A percentile compares a stretch with the other conserved stretches of the same genome.
phyloP scores from a whole-genome alignment of 1,140 invertebrate species.

The Scaptomyza montana region DNA sequence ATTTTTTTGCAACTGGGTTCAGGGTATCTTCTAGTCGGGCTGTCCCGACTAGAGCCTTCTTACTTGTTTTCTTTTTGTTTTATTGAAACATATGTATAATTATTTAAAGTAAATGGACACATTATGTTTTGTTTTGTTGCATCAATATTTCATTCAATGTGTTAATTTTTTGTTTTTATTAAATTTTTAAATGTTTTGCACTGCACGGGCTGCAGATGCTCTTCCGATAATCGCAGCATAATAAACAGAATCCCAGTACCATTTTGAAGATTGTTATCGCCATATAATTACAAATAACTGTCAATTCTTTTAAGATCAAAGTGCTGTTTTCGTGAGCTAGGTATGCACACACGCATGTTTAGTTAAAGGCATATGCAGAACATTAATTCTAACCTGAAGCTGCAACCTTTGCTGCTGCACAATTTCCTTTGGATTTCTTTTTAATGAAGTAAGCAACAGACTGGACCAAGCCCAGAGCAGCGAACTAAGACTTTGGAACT shows the following conservation, averaged over 20 bases:
- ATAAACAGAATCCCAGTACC: slow-evolving; percentile 82
- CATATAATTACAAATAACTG: slow-evolving; percentile 82
- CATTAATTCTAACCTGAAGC: too few species aligned
- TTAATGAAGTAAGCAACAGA: slow-evolving; percentile 41
- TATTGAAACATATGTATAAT: too few species aligned
- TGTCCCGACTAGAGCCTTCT: too few species aligned
- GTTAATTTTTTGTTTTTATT: too few species aligned
- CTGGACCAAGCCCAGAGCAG: background rate
- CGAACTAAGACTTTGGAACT: too few species aligned
- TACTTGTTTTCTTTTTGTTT: too few species aligned
- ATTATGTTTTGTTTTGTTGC: too few species aligned
- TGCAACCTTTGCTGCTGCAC: slow-evolving; percentile 36
- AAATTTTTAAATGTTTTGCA: too few species aligned
- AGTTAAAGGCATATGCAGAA: slow-evolving; percentile 77
- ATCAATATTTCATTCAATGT: too few species aligned
- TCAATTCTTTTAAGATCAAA: slow-evolving; percentile 84
- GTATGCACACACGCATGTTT: slow-evolving; percentile 81
- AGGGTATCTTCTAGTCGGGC: too few species aligned
- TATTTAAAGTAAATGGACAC: too few species aligned
- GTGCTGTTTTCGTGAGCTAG: slow-evolving; percentile 80
- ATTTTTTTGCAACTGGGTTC: too few species aligned
- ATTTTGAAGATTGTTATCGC: slow-evolving; percentile 80
- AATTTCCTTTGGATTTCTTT: slow-evolving; percentile 65
- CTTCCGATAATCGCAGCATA: slow-evolving; percentile 66
- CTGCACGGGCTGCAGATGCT: background rate